A percentile compares a stretch with the other conserved stretches of the same genome.
phyloP scores from a whole-genome alignment of 2,113 vertebrate species.

The Casuarius casuarius region DNA sequence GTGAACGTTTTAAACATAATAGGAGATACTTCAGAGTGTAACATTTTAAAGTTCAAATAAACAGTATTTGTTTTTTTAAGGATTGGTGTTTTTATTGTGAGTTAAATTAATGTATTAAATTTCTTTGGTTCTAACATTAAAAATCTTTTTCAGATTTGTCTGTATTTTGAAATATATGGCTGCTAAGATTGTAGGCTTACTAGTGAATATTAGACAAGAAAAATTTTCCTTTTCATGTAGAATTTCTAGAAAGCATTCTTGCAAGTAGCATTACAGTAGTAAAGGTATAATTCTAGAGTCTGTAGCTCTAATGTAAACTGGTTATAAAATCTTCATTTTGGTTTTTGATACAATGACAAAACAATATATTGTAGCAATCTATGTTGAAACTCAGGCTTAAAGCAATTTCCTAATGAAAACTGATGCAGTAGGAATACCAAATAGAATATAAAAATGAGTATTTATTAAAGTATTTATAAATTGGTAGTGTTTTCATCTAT shows the following conservation, averaged over 20 bases:
- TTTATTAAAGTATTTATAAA: neutral
- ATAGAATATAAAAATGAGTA: too few species aligned
- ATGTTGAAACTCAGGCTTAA: too few species aligned
- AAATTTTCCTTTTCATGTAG: too few species aligned
- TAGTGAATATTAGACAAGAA: too few species aligned
- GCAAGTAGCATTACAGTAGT: too few species aligned
- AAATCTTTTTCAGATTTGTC: neutral
- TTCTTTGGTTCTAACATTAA: neutral
- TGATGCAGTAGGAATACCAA: too few species aligned
- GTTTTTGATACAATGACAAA: too few species aligned
- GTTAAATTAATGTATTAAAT: neutral
- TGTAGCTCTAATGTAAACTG: neutral
- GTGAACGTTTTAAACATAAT: neutral
- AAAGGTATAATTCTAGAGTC: neutral
- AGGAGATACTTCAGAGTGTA: neutral
- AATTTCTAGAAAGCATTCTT: too few species aligned
- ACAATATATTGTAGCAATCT: too few species aligned
- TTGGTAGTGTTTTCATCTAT: neutral
- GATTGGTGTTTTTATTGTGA: neutral
- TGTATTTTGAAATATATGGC: neutral
- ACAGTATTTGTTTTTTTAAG: neutral
- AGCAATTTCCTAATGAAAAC: too few species aligned
- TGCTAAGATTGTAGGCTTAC: too few species aligned
- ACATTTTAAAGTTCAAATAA: neutral
- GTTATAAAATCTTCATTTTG: too few species aligned